Evolutionary conservation across 2,888 invertebrate genomes (phyloP).

Genomic region (Netelia virgata): DNA sequence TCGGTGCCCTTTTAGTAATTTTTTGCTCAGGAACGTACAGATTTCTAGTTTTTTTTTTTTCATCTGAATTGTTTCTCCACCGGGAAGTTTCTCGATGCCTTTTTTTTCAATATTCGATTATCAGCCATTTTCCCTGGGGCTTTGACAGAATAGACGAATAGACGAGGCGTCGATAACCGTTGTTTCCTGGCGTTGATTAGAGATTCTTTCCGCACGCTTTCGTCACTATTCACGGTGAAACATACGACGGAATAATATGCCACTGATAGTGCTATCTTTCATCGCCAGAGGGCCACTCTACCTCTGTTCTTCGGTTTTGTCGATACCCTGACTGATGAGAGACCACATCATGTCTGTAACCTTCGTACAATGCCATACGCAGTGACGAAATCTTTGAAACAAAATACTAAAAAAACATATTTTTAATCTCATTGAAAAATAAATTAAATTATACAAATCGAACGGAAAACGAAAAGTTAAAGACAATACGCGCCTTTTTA

Average conservation of each 20-base stretch:
- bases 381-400: neutral
- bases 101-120: no score
- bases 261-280: neutral
- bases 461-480: neutral
- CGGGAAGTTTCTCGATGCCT: no score
- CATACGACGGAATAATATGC: neutral
- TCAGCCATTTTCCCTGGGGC: no score
- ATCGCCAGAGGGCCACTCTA: neutral
- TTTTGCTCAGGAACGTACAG: constrained; percentile 2
- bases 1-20: constrained; percentile 20
- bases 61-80: no score
- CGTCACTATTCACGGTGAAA: neutral
- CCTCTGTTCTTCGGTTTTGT: neutral
- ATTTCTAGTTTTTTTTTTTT: neutral
- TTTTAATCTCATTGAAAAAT: neutral
- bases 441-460: neutral
- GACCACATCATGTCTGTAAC: neutral
- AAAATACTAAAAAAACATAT: neutral
- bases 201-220: neutral
- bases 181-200: constrained; percentile 1
- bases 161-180: neutral
- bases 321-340: constrained; percentile 13
- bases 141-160: no score
- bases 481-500: neutral
- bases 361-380: neutral